phyloP scores from a whole-genome alignment of 2,113 vertebrate species.

The Cnemophilus loriae region DNA sequence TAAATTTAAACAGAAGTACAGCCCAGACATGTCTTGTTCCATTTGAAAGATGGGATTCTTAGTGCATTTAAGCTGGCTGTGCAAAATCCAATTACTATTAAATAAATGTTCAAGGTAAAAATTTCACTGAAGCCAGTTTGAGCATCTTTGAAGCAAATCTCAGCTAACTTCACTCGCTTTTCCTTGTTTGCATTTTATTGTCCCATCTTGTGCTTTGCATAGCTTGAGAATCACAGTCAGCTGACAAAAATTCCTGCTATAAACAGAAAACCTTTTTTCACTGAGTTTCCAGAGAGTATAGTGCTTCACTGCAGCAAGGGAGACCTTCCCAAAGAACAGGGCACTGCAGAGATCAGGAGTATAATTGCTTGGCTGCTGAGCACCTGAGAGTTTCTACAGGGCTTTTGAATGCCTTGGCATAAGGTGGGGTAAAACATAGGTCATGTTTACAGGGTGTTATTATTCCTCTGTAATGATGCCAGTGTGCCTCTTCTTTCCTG shows the following conservation, averaged over 20 bases:
- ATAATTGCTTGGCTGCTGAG: conserved; percentile 29
- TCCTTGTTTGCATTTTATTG: neutral
- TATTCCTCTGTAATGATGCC: conserved; percentile 17
- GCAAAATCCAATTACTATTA: neutral
- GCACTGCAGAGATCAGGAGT: neutral
- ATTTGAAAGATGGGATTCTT: neutral
- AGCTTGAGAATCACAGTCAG: neutral
- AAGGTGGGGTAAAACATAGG: conserved; percentile 16
- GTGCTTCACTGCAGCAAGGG: neutral
- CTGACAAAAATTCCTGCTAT: neutral
- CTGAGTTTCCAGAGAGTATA: neutral
- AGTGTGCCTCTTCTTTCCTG: conserved; percentile 6
- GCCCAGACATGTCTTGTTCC: neutral
- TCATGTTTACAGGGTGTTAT: conserved; percentile 13
- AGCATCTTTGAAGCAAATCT: neutral
- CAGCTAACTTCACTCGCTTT: neutral
- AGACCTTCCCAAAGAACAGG: conserved; percentile 16
- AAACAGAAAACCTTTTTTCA: neutral
- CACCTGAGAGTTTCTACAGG: neutral
- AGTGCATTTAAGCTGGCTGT: neutral
- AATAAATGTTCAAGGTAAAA: neutral
- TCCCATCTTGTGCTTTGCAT: neutral
- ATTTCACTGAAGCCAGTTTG: neutral
- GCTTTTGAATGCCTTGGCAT: conserved; percentile 3
- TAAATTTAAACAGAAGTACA: neutral